A percentile compares a stretch with the other conserved stretches of the same genome.
These are phyloP conservation scores for Eurypyga helias DNA, from an alignment of 2,113 vertebrate genomes.

Conservation along the genomic window DNA sequence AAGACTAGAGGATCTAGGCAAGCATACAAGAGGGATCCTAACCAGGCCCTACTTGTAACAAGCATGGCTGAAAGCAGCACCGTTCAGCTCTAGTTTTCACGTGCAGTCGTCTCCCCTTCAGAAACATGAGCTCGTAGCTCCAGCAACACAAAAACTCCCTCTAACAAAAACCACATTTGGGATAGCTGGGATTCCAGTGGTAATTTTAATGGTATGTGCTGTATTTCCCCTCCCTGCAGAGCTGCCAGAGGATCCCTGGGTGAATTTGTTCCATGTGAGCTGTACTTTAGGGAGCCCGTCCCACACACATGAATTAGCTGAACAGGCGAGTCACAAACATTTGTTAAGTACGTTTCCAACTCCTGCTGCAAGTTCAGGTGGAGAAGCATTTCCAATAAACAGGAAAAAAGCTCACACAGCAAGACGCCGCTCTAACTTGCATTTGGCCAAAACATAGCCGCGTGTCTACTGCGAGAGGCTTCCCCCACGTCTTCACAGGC, in stretches of 20 bases:
- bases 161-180: background rate
- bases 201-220: constrained; percentile 4
- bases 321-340: background rate
- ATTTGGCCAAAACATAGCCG: background rate
- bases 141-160: background rate
- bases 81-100: background rate
- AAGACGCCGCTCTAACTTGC: background rate
- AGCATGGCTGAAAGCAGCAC: background rate
- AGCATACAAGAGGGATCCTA: background rate
- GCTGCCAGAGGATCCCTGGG: background rate
- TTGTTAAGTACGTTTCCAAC: background rate
- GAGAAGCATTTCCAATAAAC: background rate
- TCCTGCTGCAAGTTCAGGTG: background rate
- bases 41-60: accelerated
- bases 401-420: background rate
- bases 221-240: background rate
- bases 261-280: background rate
- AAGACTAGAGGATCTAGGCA: background rate
- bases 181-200: constrained; percentile 27
- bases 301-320: accelerated
- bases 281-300: background rate
- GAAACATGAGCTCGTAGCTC: background rate
- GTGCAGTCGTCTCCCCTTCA: background rate
- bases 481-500: background rate
- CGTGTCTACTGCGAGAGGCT: background rate